phyloP scores from a whole-genome alignment of 2,888 invertebrate species.

The Oxytorus armatus region DNA sequence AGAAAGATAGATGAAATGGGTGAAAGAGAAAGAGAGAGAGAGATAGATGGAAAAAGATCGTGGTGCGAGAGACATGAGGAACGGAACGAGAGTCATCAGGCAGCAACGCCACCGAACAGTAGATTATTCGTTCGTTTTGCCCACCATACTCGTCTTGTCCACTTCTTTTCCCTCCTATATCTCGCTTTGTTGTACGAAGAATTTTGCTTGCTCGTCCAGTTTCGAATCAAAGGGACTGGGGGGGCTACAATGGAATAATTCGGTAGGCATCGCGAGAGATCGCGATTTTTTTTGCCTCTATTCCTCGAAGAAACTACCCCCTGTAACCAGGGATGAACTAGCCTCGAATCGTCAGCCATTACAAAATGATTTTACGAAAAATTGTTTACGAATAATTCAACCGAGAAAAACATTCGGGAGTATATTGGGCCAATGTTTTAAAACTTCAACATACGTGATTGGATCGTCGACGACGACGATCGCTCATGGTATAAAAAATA shows the following conservation, averaged over 20 bases:
- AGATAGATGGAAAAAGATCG: slow-evolving; percentile 41
- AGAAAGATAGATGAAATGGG: slow-evolving; percentile 20
- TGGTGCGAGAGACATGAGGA: slow-evolving; percentile 34
- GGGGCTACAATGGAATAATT: neutral
- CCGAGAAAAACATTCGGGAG: too few species aligned
- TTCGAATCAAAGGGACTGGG: neutral
- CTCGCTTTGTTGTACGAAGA: neutral
- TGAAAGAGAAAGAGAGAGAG: slow-evolving; percentile 44
- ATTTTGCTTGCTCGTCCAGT: neutral
- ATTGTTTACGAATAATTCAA: too few species aligned
- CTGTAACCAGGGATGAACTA: too few species aligned
- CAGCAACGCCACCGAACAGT: slow-evolving; percentile 38
- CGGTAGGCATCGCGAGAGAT: neutral
- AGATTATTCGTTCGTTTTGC: slow-evolving; percentile 59
- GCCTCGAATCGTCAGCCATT: too few species aligned
- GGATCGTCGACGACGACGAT: too few species aligned
- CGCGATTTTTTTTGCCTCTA: slow-evolving; percentile 38
- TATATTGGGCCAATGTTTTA: too few species aligned
- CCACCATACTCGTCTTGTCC: slow-evolving; percentile 11
- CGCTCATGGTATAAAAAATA: too few species aligned
- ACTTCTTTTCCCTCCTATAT: neutral
- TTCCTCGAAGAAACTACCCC: too few species aligned
- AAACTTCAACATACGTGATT: too few species aligned
- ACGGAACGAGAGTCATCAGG: slow-evolving; percentile 34
- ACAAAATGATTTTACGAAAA: too few species aligned